Base-by-base conservation (phyloP, 2,797 vertebrate species). In the Acipenser oxyrinchus region DNA sequence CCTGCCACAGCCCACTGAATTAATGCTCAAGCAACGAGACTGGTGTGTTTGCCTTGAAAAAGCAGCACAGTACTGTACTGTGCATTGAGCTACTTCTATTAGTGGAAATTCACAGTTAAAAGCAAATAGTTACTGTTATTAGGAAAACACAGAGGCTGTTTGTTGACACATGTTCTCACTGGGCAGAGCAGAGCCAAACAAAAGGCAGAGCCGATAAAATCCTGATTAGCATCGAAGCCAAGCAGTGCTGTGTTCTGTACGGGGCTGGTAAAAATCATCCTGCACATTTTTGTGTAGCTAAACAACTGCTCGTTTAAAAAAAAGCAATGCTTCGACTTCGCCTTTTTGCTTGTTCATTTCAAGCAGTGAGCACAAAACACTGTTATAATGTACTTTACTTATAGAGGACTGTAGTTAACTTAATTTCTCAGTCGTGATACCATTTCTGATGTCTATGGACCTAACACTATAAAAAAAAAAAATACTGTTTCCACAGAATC, bases 1-100 rank as follows among this genome's bases (percentile, higher is more conserved):
- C 67, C 77, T 81, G 83, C 78, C 84, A 81, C 64, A 7, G 62
- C 51, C 55, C 70, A 73, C 60, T 75, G 73, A 79, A 82, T 78
- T 80, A 82, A 84, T 80, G 76, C 63, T 61, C 65, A 72, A 76
- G 66, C 70, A 69, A 83, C 72, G 72, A 72, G 66, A 6, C 70
- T 51, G 51, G 68, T 6, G 51, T 75, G 70, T 74, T 79, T 73
- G 82, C 79, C 80, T 70, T 37, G 23, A 74, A 71, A 68, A 66
- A 18, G 62, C 64, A 63, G 70, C 68, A 18, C 57, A 37, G 23
- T 59, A 70, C 63, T 48, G 68, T 74, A 65, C 74, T 76, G 70
- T 69, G 70, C 58, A 66, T 69, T 57, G 73, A 59, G 53, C 63
- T 62, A 51, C 64, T 70, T 64, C 61, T 37, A 12, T 63, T 37